phyloP scores from a whole-genome alignment of 2,113 vertebrate species.

The Tyto alba region DNA sequence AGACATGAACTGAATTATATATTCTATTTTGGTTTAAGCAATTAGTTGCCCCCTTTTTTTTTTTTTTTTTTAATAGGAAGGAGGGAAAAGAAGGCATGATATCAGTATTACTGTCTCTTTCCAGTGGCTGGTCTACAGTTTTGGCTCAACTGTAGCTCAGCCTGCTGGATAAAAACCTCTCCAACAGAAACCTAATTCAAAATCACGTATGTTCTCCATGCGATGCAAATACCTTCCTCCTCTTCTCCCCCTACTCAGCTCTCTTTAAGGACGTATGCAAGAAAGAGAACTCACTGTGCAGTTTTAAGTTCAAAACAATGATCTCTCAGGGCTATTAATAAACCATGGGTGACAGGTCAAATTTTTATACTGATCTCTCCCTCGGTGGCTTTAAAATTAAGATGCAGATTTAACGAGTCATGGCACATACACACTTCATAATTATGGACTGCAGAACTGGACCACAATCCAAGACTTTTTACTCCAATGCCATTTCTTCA shows the following conservation, averaged over 20 bases:
- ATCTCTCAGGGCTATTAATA: neutral
- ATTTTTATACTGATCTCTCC: neutral
- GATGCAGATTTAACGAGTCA: neutral
- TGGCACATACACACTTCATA: neutral
- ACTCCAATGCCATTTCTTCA: neutral
- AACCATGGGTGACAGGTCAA: neutral
- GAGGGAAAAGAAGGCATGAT: neutral
- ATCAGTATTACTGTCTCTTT: neutral
- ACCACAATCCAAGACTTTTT: neutral
- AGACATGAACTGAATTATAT: conserved; percentile 50
- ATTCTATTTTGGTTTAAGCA: conserved; percentile 54
- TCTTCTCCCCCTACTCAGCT: conserved; percentile 40
- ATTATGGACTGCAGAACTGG: neutral
- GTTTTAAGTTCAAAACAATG: conserved; percentile 8
- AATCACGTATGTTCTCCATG: neutral
- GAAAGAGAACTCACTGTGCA: neutral
- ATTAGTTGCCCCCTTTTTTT: conserved; percentile 3
- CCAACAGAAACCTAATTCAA: neutral
- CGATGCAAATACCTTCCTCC: conserved; percentile 31
- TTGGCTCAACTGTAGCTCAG: neutral
- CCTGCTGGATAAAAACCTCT: neutral
- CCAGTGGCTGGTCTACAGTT: neutral
- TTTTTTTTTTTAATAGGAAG: neutral
- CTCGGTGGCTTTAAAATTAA: neutral
- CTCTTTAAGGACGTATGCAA: conserved; percentile 11